A percentile compares a stretch with the other conserved stretches of the same genome.
phyloP scores from a whole-genome alignment of 2,797 vertebrate genomes.

The Naso thynnoides region DNA sequence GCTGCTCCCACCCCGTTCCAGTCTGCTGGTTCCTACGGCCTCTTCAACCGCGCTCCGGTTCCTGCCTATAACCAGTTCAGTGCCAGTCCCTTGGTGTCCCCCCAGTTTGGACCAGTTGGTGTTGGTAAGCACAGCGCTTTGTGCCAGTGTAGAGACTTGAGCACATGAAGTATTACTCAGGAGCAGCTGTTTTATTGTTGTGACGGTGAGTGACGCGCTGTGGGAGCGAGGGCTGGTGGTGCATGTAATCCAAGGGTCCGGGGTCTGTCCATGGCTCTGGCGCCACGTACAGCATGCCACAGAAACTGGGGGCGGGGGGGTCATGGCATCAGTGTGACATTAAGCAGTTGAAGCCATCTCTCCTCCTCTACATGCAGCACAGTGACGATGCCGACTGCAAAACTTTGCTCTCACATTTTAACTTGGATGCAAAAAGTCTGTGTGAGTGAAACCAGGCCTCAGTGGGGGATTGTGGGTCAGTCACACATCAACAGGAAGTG shows the following conservation, averaged over 20 bases:
- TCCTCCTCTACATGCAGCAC: slow-evolving; percentile 30
- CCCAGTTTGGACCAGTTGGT: slow-evolving; percentile 92
- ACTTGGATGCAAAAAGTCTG: too few species aligned
- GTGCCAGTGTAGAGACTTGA: neutral
- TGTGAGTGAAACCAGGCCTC: too few species aligned
- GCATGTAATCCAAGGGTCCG: slow-evolving; percentile 60
- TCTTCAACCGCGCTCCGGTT: slow-evolving; percentile 93
- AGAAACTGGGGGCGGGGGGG: slow-evolving; percentile 37
- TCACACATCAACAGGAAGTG: too few species aligned
- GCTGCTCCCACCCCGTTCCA: slow-evolving; percentile 87
- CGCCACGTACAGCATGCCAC: slow-evolving; percentile 52
- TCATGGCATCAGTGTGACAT: slow-evolving; percentile 8
- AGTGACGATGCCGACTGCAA: too few species aligned
- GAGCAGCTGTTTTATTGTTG: neutral
- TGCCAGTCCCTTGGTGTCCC: slow-evolving; percentile 89
- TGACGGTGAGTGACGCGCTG: neutral
- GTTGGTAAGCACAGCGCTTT: slow-evolving; percentile 85
- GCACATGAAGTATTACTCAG: neutral
- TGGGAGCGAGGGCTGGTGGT: neutral
- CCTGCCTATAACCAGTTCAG: slow-evolving; percentile 94
- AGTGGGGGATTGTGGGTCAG: too few species aligned
- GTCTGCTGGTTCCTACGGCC: slow-evolving; percentile 91
- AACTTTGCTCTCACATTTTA: too few species aligned
- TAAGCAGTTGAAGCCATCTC: neutral
- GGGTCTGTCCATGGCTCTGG: slow-evolving; percentile 41